phyloP scores from a whole-genome alignment of 2,888 invertebrate species.

The Eumerus sabulonum region DNA sequence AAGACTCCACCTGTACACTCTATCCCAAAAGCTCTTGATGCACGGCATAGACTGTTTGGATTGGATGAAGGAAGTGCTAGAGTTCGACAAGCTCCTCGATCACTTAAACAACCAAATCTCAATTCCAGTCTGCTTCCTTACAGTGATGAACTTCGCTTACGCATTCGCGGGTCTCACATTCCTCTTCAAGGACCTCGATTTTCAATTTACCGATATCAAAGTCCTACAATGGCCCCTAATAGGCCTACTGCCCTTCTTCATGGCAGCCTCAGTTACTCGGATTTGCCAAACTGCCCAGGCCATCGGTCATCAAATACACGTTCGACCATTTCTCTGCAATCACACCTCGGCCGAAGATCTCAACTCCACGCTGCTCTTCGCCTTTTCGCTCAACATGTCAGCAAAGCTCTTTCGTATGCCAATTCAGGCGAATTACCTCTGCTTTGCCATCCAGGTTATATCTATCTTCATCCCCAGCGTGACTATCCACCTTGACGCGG shows the following conservation, averaged over 20 bases:
- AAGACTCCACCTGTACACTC: slow-evolving; percentile 86
- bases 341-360: slow-evolving; percentile 87
- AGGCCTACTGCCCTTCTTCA: slow-evolving; percentile 77
- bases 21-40: slow-evolving; percentile 86
- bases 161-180: slow-evolving; percentile 85
- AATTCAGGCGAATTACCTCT: slow-evolving; percentile 85
- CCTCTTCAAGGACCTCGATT: slow-evolving; percentile 83
- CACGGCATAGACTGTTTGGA: slow-evolving; percentile 85
- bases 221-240: slow-evolving; percentile 77
- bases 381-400: slow-evolving; percentile 86
- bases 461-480: slow-evolving; percentile 82
- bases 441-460: slow-evolving; percentile 82
- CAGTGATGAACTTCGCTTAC: slow-evolving; percentile 87
- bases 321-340: slow-evolving; percentile 89
- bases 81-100: slow-evolving; percentile 87
- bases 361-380: slow-evolving; percentile 87
- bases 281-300: slow-evolving; percentile 86
- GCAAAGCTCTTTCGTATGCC: slow-evolving; percentile 88
- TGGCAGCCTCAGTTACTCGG: slow-evolving; percentile 88
- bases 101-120: slow-evolving; percentile 88
- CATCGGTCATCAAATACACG: slow-evolving; percentile 88
- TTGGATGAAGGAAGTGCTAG: slow-evolving; percentile 92
- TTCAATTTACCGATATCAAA: slow-evolving; percentile 81
- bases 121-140: slow-evolving; percentile 88
- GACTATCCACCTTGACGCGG: too few species aligned